Evolutionary conservation across 2,797 vertebrate genomes (phyloP).

Genomic region (Siniperca obscura): DNA sequence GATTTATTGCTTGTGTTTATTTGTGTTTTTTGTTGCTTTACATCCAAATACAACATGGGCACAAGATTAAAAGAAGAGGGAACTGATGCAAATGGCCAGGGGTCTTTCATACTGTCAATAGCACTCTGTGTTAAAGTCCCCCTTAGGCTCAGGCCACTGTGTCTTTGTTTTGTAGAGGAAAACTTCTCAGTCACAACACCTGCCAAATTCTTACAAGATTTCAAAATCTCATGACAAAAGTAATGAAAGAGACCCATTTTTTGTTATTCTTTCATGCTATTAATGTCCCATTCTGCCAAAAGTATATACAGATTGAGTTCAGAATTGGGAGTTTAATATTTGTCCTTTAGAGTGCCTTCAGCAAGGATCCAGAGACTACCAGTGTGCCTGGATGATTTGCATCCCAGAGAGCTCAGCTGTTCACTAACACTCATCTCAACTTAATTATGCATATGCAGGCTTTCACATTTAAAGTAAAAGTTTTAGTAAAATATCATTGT

Average conservation of each 20-base stretch:
- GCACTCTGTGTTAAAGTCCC: background rate
- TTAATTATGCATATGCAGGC: constrained; percentile 50
- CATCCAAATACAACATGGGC: background rate
- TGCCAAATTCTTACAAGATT: constrained; percentile 2
- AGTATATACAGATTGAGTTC: background rate
- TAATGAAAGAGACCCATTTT: background rate
- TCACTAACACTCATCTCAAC: constrained; percentile 49
- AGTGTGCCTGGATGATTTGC: constrained; percentile 37
- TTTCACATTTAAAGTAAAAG: constrained; percentile 2
- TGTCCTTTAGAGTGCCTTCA: constrained; percentile 1
- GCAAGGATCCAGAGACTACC: constrained; percentile 17
- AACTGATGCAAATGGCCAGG: background rate
- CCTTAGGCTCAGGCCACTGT: background rate
- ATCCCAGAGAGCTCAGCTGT: constrained; percentile 55
- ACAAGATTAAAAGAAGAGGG: constrained; percentile 10
- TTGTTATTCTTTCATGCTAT: background rate
- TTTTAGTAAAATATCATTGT: background rate
- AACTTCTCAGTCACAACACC: background rate
- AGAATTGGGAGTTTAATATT: constrained; percentile 16
- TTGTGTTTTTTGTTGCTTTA: background rate
- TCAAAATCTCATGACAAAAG: background rate
- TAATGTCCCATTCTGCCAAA: background rate
- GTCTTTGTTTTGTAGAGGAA: constrained; percentile 7
- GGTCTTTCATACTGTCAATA: background rate
- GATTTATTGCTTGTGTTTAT: background rate